Conservation (phyloP, 2,797 vertebrate species). For the Galaxias olidus region DNA sequence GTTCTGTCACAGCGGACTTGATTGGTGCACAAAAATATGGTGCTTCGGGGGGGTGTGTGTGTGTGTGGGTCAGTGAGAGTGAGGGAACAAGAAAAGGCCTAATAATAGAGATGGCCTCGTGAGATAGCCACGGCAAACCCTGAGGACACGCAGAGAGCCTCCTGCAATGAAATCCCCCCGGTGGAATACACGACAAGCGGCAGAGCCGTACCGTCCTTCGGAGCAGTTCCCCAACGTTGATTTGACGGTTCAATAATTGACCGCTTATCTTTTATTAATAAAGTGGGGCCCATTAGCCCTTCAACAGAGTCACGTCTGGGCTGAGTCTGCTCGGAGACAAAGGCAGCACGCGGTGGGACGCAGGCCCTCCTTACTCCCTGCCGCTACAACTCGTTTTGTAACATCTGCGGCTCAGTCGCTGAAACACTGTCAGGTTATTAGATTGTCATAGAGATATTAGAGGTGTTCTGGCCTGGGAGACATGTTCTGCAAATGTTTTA, state of each 20-base stretch:
- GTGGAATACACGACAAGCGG: conserved; percentile 25
- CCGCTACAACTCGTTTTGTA: no score
- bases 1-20: no score
- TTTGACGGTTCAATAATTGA: conserved; percentile 68
- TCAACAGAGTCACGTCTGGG: conserved; percentile 37
- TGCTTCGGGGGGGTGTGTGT: background rate
- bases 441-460: conserved; percentile 36
- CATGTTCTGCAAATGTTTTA: no score
- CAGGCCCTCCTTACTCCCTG: background rate
- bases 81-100: background rate
- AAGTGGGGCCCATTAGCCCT: conserved; percentile 50
- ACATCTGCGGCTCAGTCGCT: no score
- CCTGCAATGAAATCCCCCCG: conserved; percentile 14
- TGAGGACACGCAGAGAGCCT: conserved; percentile 7
- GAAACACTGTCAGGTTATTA: conserved; percentile 11
- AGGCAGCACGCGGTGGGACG: conserved; percentile 5
- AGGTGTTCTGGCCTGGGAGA: conserved; percentile 25
- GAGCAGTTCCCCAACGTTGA: conserved; percentile 30
- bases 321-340: conserved; percentile 38
- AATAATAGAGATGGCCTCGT: background rate
- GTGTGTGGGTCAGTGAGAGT: background rate
- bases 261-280: conserved; percentile 75
- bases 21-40: no score
- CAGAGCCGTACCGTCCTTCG: background rate
- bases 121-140: conserved; percentile 1